A percentile compares a stretch with the other conserved stretches of the same genome.
These are phyloP conservation scores for Brachyhypopomus gauderio DNA, from an alignment of 2,113 vertebrate genomes.

Conservation along the genomic window DNA sequence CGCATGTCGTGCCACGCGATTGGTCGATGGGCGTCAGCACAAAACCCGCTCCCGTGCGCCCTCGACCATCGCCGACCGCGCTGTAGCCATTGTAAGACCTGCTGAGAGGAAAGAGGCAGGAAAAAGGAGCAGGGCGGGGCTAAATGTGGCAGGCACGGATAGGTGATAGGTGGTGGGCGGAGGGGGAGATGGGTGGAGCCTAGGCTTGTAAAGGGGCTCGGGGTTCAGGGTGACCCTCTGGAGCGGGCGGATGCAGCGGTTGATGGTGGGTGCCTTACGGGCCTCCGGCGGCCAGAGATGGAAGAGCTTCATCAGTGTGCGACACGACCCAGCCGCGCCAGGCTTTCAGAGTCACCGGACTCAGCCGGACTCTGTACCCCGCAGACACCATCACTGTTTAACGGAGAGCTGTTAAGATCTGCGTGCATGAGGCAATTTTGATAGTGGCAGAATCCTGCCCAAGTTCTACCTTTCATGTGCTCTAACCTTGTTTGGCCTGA, in stretches of 20 bases:
- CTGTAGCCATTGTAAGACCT: not conserved
- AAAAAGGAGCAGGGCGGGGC: not conserved
- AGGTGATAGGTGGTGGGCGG: not conserved
- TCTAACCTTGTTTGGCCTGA: slow-evolving; percentile 44
- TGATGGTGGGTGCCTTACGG: slow-evolving; percentile 5
- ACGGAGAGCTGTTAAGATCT: slow-evolving; percentile 33
- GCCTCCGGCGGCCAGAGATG: not conserved
- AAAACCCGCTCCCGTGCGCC: no score
- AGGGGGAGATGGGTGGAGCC: not conserved
- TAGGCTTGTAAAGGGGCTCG: not conserved
- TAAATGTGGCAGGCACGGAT: not conserved
- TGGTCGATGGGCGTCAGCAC: slow-evolving; percentile 4
- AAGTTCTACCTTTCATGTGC: slow-evolving; percentile 26
- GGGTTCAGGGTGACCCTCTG: not conserved
- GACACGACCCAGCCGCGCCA: not conserved
- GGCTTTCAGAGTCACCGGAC: slow-evolving; percentile 15
- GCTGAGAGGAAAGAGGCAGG: not conserved
- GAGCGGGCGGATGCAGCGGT: slow-evolving; percentile 5
- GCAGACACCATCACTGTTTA: slow-evolving; percentile 35
- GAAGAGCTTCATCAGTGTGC: not conserved
- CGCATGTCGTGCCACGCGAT: slow-evolving; percentile 26
- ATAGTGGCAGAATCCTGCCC: slow-evolving; percentile 20
- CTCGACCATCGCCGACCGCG: no score
- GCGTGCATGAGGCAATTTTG: slow-evolving; percentile 36
- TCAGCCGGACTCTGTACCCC: slow-evolving; percentile 3